A percentile compares a stretch with the other conserved stretches of the same genome.
phyloP scores from a whole-genome alignment of 1,140 invertebrate species.

The Brachionus rotundiformis region DNA sequence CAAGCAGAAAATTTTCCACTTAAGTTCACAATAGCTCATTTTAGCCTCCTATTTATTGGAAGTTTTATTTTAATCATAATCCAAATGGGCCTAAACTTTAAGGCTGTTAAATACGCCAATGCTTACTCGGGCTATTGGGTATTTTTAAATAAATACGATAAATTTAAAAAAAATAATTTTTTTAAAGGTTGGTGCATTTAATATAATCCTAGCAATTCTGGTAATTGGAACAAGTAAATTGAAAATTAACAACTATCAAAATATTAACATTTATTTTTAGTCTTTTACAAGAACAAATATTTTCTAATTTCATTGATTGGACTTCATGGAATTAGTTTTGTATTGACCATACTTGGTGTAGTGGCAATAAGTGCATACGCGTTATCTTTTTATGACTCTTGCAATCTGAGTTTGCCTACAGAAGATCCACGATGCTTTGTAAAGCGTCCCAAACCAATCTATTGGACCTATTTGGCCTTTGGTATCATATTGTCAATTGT shows the following conservation, averaged over 20 bases:
- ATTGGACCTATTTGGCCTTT: slow-evolving; percentile 2
- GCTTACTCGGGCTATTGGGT: slow-evolving; percentile 29
- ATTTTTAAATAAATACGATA: not conserved
- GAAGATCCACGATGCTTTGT: slow-evolving; percentile 33
- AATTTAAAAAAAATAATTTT: not conserved
- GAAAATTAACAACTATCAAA: not conserved
- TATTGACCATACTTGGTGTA: not conserved
- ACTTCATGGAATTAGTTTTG: not conserved
- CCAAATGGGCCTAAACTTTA: slow-evolving; percentile 42
- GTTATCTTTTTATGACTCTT: slow-evolving; percentile 36
- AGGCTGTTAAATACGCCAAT: slow-evolving; percentile 7
- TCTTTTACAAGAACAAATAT: slow-evolving; percentile 5
- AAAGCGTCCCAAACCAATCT: not conserved
- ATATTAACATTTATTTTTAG: not conserved
- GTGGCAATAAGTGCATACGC: not conserved
- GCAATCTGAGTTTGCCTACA: not conserved
- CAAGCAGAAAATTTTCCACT: not conserved
- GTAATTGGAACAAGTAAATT: not conserved
- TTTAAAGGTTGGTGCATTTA: slow-evolving; percentile 2
- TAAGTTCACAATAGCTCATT: not conserved
- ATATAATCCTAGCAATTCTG: not conserved
- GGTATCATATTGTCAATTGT: not conserved
- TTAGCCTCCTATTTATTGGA: not conserved
- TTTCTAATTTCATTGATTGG: not conserved
- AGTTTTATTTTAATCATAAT: slow-evolving; percentile 9